Conservation (phyloP, 2,113 vertebrate species). For the Cyprinodon brontotheroides region DNA sequence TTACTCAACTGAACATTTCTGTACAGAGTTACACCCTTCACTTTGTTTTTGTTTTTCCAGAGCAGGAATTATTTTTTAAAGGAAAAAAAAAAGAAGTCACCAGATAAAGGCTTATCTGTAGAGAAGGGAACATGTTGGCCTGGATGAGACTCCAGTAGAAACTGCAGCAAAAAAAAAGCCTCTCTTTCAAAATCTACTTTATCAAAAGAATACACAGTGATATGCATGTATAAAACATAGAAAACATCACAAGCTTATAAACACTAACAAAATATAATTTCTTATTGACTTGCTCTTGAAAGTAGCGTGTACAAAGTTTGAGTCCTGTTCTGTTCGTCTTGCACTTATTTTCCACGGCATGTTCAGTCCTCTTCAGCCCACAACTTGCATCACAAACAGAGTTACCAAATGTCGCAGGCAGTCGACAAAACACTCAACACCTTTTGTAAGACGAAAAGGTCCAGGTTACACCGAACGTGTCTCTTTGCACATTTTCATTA, state of each 20-base stretch:
- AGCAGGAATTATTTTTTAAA: constrained; percentile 22
- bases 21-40: no score
- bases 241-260: constrained; percentile 54
- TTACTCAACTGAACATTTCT: background rate
- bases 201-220: constrained; percentile 73
- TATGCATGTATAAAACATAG: constrained; percentile 69
- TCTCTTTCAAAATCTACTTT: constrained; percentile 65
- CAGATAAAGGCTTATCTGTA: constrained; percentile 22
- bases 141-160: constrained; percentile 11
- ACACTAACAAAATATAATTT: constrained; percentile 77
- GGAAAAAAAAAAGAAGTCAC: constrained; percentile 32
- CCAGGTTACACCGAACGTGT: constrained; percentile 21
- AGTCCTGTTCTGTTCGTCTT: constrained; percentile 56
- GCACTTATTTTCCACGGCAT: constrained; percentile 28
- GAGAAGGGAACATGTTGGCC: constrained; percentile 8
- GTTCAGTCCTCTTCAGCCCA: constrained; percentile 25
- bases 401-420: constrained; percentile 6
- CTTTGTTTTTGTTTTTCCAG: constrained; percentile 3
- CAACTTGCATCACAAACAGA: background rate
- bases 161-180: constrained; percentile 30
- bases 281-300: constrained; percentile 46
- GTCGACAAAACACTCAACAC: constrained; percentile 15
- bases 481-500: constrained; percentile 50
- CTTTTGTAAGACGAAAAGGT: constrained; percentile 31
- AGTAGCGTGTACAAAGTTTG: constrained; percentile 57